Evolutionary conservation across 2,888 invertebrate species (phyloP).

Genomic region (Suillia variegata): DNA sequence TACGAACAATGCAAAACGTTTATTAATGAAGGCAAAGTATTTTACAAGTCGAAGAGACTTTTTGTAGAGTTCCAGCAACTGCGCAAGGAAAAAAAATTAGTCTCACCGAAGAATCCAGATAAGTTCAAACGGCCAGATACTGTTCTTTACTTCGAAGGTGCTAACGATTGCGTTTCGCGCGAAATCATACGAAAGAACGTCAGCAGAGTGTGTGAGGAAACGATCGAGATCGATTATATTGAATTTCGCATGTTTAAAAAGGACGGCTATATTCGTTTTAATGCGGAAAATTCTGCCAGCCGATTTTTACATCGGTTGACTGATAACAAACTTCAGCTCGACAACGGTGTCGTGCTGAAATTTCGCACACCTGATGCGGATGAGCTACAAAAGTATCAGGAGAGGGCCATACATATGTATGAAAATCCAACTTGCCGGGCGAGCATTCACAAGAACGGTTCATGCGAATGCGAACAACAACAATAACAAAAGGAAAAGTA

Average conservation of each 20-base stretch:
- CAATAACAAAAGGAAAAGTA: no score
- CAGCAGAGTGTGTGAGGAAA: slow-evolving; percentile 41
- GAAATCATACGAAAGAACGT: slow-evolving; percentile 78
- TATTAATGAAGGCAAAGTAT: slow-evolving; percentile 66
- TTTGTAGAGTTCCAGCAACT: no score
- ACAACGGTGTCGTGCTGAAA: slow-evolving; percentile 63
- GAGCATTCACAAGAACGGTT: slow-evolving; percentile 45
- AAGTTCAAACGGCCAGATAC: slow-evolving; percentile 69
- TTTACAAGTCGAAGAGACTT: no score
- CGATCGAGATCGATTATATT: slow-evolving; percentile 70
- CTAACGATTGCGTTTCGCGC: slow-evolving; percentile 66
- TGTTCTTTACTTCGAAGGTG: slow-evolving; percentile 72
- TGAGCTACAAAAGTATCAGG: slow-evolving; percentile 71
- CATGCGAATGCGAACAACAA: no score
- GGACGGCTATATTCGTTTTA: slow-evolving; percentile 75
- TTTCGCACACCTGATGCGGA: slow-evolving; percentile 71
- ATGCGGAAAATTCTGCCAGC: slow-evolving; percentile 72
- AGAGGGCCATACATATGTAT: slow-evolving; percentile 69
- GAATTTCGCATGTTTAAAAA: slow-evolving; percentile 77
- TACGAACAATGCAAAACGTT: slow-evolving; percentile 82
- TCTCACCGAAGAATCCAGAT: slow-evolving; percentile 35
- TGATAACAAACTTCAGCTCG: slow-evolving; percentile 67
- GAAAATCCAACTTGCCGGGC: slow-evolving; percentile 63
- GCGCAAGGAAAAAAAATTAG: slow-evolving; percentile 64
- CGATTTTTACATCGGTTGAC: slow-evolving; percentile 69